Percentiles rank a stretch among this genome's conserved stretches.
These are phyloP conservation scores for Eupithecia exiguata DNA, from an alignment of 2,888 invertebrate genomes.

Conservation along the genomic window DNA sequence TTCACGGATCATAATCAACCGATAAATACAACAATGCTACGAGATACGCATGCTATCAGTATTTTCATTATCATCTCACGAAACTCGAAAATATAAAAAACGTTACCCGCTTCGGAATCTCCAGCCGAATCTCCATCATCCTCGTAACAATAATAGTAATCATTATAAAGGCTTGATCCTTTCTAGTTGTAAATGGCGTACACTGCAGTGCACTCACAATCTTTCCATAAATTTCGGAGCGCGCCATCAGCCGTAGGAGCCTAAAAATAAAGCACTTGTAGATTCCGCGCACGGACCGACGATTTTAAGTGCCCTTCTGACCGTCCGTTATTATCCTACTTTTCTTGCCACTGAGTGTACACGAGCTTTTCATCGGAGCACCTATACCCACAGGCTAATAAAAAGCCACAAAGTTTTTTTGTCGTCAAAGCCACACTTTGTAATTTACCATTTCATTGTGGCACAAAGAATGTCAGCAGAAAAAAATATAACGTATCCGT, in stretches of 20 bases:
- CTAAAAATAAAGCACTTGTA: slow-evolving; percentile 53
- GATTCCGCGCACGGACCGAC: slow-evolving; percentile 62
- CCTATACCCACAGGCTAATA: slow-evolving; percentile 37
- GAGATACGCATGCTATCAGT: neutral
- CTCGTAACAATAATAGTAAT: neutral
- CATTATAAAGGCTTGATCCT: neutral
- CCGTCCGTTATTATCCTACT: slow-evolving; percentile 66
- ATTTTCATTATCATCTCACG: too few relatives aligned
- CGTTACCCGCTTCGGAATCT: neutral
- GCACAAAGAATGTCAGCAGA: slow-evolving; percentile 29
- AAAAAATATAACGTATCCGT: slow-evolving; percentile 37
- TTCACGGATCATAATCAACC: neutral
- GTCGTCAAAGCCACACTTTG: slow-evolving; percentile 42
- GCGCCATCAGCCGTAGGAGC: slow-evolving; percentile 26
- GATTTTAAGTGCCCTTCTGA: slow-evolving; percentile 63
- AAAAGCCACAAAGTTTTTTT: slow-evolving; percentile 41
- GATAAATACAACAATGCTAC: neutral
- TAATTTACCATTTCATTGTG: slow-evolving; percentile 41
- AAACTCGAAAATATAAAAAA: neutral
- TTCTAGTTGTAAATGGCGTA: neutral
- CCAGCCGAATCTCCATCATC: neutral
- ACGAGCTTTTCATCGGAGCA: slow-evolving; percentile 46
- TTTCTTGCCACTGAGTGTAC: slow-evolving; percentile 54
- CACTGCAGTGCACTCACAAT: slow-evolving; percentile 33
- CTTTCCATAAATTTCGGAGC: slow-evolving; percentile 25